Base-by-base conservation (phyloP, 1,140 invertebrate species). In the Sminthurinus signatus region DNA sequence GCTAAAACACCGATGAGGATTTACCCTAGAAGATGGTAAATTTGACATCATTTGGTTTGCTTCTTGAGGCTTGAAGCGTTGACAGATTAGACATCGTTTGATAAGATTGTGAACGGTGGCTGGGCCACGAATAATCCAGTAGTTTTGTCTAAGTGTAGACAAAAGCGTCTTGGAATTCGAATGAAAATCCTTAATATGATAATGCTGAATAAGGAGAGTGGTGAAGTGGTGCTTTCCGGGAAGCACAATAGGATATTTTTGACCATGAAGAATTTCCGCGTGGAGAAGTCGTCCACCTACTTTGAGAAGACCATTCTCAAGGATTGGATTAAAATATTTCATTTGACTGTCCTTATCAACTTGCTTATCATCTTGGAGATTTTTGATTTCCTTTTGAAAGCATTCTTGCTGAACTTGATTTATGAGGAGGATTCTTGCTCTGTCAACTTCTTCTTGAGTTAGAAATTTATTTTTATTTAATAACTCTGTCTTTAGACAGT, bases 11-110 rank as follows among this genome's bases (percentile, higher is more conserved):
- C 70, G 51, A 12, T 36, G 17, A 27, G 67, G 62, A 51, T 46
- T 68, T 1, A 77, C 65, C 48, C 76, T 50, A 19, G 52, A 27
- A 10, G 48, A 29, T 12, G 76, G 76, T 10, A 78, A 62, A 29
- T 76, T 32, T 3, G 62, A 75, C 75, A 77, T 77, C 8, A 73
- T 57, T n/a, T 68, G 62, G 2, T 73, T 65, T 12, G 62, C n/a
- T 10, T 64, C 23, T 46, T 67, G 63, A 29, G 74, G 71, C 39
- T 69, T 71, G 5, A 62, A 64, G 23, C 71, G 36, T 19, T 1
- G n/a, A 28, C 3, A 54, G 28, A 28, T 54, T 17, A 28, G 5
- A 52, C 8, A 10, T 10, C 27, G n/a, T 25, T 25, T 2, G 2
- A 10, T 2, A 25, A 21, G 17, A 14, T 1, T 50, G n/a, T 2